phyloP scores from a whole-genome alignment of 1,140 invertebrate genomes.

The Atta colombica region DNA sequence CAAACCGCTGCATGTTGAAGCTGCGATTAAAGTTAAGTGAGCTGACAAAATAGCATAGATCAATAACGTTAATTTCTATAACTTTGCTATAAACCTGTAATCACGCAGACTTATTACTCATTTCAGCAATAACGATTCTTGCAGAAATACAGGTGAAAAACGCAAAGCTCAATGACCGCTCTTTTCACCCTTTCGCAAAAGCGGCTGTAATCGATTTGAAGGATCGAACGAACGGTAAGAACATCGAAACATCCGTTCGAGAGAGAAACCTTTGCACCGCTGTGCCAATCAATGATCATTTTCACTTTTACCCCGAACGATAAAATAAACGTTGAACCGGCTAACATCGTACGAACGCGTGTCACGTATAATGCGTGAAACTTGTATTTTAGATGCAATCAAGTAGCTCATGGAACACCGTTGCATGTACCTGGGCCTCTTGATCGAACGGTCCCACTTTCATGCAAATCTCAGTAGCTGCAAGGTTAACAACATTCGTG shows the following conservation, averaged over 20 bases:
- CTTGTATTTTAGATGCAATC: constrained; percentile 42
- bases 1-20: neutral
- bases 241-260: constrained; percentile 21
- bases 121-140: constrained; percentile 32
- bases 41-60: neutral
- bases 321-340: constrained; percentile 38
- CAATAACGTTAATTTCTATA: neutral
- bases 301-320: constrained; percentile 50
- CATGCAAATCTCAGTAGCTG: constrained; percentile 39
- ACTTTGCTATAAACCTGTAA: neutral
- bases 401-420: constrained; percentile 6
- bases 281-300: constrained; percentile 34
- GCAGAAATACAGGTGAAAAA: constrained; percentile 17
- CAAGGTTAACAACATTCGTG: constrained; percentile 81
- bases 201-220: neutral
- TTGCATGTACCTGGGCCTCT: neutral
- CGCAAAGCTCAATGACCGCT: constrained; percentile 9
- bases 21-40: neutral
- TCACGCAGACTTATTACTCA: constrained; percentile 3
- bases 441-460: neutral
- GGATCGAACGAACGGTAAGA: constrained; percentile 22
- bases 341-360: neutral
- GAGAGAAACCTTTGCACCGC: constrained; percentile 51
- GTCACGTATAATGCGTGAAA: constrained; percentile 27
- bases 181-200: constrained; percentile 45